Conservation (phyloP, 2,888 invertebrate species). For the Adineta ricciae region DNA sequence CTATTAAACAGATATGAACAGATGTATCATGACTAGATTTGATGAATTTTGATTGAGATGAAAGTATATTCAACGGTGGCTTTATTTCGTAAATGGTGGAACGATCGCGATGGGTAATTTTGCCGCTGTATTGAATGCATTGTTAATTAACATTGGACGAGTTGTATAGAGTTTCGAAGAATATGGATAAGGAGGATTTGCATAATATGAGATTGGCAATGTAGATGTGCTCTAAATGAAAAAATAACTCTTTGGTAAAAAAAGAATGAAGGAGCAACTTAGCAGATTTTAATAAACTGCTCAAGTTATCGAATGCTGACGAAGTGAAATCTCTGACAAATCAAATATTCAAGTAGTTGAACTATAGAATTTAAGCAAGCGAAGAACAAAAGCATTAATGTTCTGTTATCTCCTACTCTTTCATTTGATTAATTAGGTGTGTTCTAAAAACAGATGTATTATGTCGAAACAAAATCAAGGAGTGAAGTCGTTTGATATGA, state of each 20-base stretch:
- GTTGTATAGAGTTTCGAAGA: background rate
- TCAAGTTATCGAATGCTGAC: too few species aligned
- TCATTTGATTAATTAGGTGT: background rate
- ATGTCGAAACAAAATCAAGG: background rate
- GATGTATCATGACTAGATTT: background rate
- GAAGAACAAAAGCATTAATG: background rate
- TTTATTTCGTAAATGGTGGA: background rate
- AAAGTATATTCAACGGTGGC: background rate
- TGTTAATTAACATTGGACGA: background rate
- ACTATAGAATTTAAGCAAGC: background rate
- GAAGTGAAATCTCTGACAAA: too few species aligned
- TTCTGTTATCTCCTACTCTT: background rate
- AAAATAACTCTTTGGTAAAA: too few species aligned
- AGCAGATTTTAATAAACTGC: too few species aligned
- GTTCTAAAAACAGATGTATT: background rate
- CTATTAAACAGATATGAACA: background rate
- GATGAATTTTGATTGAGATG: background rate
- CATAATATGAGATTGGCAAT: background rate
- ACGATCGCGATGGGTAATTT: slow-evolving; percentile 17
- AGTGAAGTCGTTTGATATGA: background rate
- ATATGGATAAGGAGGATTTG: background rate
- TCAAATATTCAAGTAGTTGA: too few species aligned
- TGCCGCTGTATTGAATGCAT: background rate
- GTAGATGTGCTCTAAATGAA: background rate
- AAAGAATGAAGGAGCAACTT: too few species aligned